These are phyloP conservation scores for Trichosurus vulpecula DNA, from an alignment of 2,797 vertebrate species.

Conservation along the genomic window DNA sequence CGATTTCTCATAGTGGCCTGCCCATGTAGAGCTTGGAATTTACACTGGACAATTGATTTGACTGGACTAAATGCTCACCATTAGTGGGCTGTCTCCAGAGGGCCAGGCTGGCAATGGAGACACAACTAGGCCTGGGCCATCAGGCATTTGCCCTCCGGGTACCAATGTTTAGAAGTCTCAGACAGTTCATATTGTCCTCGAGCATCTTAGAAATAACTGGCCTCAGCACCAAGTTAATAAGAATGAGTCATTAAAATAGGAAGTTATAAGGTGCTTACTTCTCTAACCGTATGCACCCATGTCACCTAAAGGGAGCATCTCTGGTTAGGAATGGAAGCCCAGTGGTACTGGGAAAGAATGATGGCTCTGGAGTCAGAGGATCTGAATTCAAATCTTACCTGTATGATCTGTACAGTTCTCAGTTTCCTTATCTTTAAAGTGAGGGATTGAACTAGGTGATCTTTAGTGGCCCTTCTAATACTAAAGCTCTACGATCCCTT, in stretches of 20 bases:
- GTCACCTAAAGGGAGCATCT: not conserved
- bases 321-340: not conserved
- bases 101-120: not conserved
- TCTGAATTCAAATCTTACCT: not conserved
- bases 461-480: not conserved
- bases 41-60: not conserved
- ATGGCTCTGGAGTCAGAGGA: not conserved
- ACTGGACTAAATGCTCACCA: not conserved
- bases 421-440: not conserved
- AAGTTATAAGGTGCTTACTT: not conserved
- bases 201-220: not conserved
- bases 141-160: not conserved
- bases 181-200: not conserved
- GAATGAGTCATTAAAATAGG: not conserved
- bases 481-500: not conserved
- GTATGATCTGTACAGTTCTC: not conserved
- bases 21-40: not conserved
- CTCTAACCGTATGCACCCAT: not conserved
- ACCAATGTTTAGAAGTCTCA: not conserved
- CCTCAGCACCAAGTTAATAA: not conserved
- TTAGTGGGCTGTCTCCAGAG: not conserved
- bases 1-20: not conserved
- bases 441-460: not conserved
- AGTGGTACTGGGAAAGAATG: not conserved
- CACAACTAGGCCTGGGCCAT: not conserved